Evolutionary conservation across 2,888 invertebrate species (phyloP), one percentile per base, ranked within the genome.

Genomic region (Acrobasis repandana): DNA sequence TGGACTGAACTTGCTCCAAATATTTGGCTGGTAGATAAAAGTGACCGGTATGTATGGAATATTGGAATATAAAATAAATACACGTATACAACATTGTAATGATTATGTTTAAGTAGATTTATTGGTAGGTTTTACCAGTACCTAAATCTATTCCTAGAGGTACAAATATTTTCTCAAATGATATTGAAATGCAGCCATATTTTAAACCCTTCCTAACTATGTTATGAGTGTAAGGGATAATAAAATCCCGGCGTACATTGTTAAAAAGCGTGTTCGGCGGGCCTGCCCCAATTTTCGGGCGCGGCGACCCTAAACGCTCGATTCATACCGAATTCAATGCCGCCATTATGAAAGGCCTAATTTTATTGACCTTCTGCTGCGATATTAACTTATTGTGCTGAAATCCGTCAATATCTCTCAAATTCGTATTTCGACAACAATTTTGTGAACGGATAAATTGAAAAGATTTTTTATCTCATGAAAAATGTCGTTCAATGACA

Each of bases 301-400:
- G 14, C n/a, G 14, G 6, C 33, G 51, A 9, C 33, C 51, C 51
- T 51, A 43, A 43, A 11, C 33, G n/a, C 28, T 28, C n/a, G n/a
- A n/a, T 51, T n/a, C 51, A 51, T 34, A 33, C 11, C 20, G 33
- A 34, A 51, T 33, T 51, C n/a, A 34, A 51, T 34, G 51, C 6
- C 51, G n/a, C 33, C 51, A 15, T 34, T 14, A n/a, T 15, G 34
- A 34, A 51, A 15, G 51, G 34, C 6, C 50, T 28, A 50, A 50
- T 50, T 50, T 28, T 10, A 28, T 50, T 28, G 33, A 28, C 50
- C 50, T 9, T 6, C 8, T 33, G 2, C 14, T 1, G 20, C 49
- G 49, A 38, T 38, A 38, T 38, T 11, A 38, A 10, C 10, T 38
- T 38, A 38, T 38, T 38, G 38, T 38, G 14, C 38, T 38, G 38